These are phyloP conservation scores for Acronicta leporina DNA, from an alignment of 2,888 invertebrate genomes.

Conservation along the genomic window DNA sequence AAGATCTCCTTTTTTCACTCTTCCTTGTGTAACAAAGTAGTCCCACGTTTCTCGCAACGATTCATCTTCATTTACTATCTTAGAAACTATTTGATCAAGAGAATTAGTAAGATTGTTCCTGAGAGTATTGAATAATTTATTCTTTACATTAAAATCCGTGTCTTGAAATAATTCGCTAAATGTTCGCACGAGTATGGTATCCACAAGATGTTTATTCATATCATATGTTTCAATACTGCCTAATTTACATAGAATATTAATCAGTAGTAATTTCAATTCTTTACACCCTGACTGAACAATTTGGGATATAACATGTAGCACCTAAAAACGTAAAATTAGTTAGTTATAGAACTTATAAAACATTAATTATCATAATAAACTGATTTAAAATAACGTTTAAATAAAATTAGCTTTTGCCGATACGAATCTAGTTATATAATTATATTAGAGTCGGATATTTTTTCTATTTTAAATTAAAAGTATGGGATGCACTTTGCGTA, in stretches of 20 bases:
- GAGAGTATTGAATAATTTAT: constrained; percentile 57
- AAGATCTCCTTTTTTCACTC: constrained; percentile 19
- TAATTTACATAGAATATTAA: constrained; percentile 69
- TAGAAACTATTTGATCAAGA: constrained; percentile 57
- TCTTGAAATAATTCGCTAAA: constrained; percentile 62
- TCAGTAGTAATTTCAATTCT: constrained; percentile 68
- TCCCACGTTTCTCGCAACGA: constrained; percentile 58
- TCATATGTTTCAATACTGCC: constrained; percentile 54
- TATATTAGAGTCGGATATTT: no score
- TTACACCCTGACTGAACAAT: constrained; percentile 65
- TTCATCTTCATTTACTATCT: constrained; percentile 56
- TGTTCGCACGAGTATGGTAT: constrained; percentile 54
- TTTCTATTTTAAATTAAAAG: no score
- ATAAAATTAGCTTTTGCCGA: no score
- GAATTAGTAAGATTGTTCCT: constrained; percentile 48
- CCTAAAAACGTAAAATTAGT: constrained; percentile 61
- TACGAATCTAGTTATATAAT: no score
- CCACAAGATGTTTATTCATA: constrained; percentile 55
- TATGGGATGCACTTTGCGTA: no score
- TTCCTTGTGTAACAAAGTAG: constrained; percentile 41
- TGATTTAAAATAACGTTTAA: no score
- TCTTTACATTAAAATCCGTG: constrained; percentile 56
- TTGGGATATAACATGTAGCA: constrained; percentile 68
- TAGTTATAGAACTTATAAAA: constrained; percentile 8
- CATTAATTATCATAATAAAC: not conserved